These are phyloP conservation scores for Irena cyanogastra DNA, from an alignment of 2,113 vertebrate species.

Conservation along the genomic window DNA sequence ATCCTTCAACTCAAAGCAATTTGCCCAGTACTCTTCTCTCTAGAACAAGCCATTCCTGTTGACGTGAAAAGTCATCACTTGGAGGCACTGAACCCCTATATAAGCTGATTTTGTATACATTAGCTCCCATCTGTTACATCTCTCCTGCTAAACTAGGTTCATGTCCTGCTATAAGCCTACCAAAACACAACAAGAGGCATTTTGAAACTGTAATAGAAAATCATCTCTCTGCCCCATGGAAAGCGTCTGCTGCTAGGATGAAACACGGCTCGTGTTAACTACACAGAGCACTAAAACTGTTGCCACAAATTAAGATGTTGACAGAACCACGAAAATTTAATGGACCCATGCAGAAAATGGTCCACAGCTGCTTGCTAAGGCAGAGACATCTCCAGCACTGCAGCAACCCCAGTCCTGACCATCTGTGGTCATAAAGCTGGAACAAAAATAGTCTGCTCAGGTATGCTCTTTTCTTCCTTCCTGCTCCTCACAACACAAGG, in stretches of 20 bases:
- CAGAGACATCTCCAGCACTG: not conserved
- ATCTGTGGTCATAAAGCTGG: not conserved
- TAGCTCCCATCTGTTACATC: not conserved
- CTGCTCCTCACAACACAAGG: not conserved
- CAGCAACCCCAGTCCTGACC: not conserved
- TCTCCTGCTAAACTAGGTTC: not conserved
- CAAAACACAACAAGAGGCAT: not conserved
- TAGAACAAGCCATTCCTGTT: not conserved
- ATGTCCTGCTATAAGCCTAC: not conserved
- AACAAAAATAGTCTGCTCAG: not conserved
- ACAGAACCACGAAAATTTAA: not conserved
- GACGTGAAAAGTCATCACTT: not conserved
- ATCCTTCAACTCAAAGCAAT: not conserved
- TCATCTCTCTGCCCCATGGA: not conserved
- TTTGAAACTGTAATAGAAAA: not conserved
- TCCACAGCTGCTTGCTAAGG: not conserved
- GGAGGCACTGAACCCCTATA: not conserved
- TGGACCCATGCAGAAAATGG: not conserved
- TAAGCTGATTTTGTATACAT: not conserved
- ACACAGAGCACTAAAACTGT: not conserved
- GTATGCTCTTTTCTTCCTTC: not conserved
- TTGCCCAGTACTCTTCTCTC: not conserved
- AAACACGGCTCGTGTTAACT: fast-evolving
- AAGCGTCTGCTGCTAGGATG: not conserved
- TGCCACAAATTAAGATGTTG: not conserved